Conservation (phyloP, 2,113 vertebrate species). For the Fregata magnificens region DNA sequence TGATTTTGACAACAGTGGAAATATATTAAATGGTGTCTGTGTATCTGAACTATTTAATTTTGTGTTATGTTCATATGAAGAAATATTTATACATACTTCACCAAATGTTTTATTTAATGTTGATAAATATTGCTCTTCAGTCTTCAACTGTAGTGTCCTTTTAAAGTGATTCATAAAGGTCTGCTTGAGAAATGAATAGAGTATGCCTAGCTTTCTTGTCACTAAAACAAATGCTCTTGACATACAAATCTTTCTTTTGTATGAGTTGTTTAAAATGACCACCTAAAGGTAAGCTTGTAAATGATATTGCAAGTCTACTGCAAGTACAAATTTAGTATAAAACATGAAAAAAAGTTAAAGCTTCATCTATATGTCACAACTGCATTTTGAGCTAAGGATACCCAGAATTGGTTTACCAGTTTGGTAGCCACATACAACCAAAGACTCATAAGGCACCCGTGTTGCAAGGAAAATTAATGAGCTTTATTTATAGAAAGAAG, state of each 20-base stretch:
- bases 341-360: neutral
- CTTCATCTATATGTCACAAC: neutral
- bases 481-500: constrained; percentile 8
- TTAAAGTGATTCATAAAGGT: constrained; percentile 65
- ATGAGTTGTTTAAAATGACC: constrained; percentile 9
- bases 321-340: neutral
- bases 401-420: neutral
- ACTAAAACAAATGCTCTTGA: constrained; percentile 16
- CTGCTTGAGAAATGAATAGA: constrained; percentile 58
- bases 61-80: constrained; percentile 85
- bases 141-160: constrained; percentile 69
- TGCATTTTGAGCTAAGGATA: neutral
- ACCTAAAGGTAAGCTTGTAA: neutral
- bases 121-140: constrained; percentile 72
- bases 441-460: constrained; percentile 15
- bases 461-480: neutral
- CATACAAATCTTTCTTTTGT: neutral
- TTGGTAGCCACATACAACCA: neutral
- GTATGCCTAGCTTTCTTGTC: constrained; percentile 1
- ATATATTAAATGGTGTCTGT: constrained; percentile 85
- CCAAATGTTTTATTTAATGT: constrained; percentile 84
- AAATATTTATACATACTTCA: constrained; percentile 83
- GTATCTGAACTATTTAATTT: constrained; percentile 85
- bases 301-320: neutral
- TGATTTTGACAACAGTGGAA: constrained; percentile 83